Conservation (phyloP, 2,888 invertebrate species). For the Phragmatobia fuliginosa region DNA sequence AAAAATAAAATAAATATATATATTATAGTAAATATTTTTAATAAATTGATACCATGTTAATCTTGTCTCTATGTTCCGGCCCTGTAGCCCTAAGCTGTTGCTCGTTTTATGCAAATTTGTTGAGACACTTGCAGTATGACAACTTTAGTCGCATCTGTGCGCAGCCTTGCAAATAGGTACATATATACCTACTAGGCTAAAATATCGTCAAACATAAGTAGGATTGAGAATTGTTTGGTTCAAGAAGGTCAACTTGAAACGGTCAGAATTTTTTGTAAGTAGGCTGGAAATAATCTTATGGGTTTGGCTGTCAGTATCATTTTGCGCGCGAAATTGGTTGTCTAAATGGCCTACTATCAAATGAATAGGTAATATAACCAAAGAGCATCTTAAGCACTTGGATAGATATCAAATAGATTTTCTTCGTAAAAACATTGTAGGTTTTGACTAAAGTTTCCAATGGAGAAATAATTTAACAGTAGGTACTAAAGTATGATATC, state of each 20-base stretch:
- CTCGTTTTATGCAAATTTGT: constrained; percentile 61
- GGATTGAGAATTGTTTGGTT: constrained; percentile 36
- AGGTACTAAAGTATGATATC: too few relatives aligned
- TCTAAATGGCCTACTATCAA: not conserved
- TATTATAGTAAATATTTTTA: not conserved
- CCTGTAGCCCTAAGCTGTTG: constrained; percentile 63
- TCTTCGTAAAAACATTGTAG: not conserved
- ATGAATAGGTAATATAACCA: not conserved
- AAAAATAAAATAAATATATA: too few relatives aligned
- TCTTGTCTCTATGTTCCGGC: constrained; percentile 27
- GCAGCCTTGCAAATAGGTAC: constrained; percentile 20
- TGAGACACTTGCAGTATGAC: constrained; percentile 54
- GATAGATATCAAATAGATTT: not conserved
- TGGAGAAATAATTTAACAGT: not conserved
- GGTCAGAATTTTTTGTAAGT: not conserved
- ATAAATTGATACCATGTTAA: not conserved
- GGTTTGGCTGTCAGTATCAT: too few relatives aligned
- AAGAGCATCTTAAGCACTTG: not conserved
- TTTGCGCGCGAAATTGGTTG: not conserved
- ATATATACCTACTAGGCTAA: constrained; percentile 19
- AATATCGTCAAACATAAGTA: constrained; percentile 34
- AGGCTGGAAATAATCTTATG: too few relatives aligned
- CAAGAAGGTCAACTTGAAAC: not conserved
- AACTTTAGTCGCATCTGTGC: constrained; percentile 37
- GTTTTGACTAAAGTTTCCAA: not conserved